Conservation (phyloP, 2,113 vertebrate genomes). For the Tetraodon nigroviridis region DNA sequence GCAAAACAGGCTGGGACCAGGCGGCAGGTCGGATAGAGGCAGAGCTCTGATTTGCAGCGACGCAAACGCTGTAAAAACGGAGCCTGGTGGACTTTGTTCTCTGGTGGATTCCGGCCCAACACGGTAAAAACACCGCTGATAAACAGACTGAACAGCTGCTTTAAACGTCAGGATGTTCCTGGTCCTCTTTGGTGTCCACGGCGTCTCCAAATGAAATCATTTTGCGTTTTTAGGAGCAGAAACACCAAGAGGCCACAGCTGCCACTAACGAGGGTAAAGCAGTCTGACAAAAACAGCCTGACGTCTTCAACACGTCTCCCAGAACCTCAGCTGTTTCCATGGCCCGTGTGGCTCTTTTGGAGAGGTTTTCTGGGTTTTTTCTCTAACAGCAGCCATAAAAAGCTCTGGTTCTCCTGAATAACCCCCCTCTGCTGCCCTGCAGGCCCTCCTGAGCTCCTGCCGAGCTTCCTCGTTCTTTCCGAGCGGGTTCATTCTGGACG, state of each 20-base stretch:
- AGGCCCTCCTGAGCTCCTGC: neutral
- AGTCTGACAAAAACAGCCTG: too few species aligned
- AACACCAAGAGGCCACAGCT: too few species aligned
- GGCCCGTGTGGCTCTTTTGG: too few species aligned
- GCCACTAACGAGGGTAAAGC: too few species aligned
- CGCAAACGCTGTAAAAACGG: conserved; percentile 19
- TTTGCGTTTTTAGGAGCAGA: too few species aligned
- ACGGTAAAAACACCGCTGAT: neutral
- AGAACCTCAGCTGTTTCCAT: too few species aligned
- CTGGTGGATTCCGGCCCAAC: conserved; percentile 5
- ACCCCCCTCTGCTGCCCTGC: neutral
- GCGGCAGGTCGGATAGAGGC: conserved; percentile 4
- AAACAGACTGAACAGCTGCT: too few species aligned
- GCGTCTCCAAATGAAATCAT: too few species aligned
- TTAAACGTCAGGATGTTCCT: too few species aligned
- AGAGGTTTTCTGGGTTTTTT: too few species aligned
- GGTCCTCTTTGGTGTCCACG: too few species aligned
- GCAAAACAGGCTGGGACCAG: neutral
- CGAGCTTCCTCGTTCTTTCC: neutral
- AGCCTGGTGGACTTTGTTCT: conserved; percentile 15
- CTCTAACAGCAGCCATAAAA: neutral
- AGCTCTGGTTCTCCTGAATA: neutral
- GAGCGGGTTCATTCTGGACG: conserved; percentile 5
- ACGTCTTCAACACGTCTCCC: too few species aligned
- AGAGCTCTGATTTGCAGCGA: conserved; percentile 3